Evolutionary conservation across 2,888 invertebrate species (phyloP).

Genomic region (Polymixis flavicincta): DNA sequence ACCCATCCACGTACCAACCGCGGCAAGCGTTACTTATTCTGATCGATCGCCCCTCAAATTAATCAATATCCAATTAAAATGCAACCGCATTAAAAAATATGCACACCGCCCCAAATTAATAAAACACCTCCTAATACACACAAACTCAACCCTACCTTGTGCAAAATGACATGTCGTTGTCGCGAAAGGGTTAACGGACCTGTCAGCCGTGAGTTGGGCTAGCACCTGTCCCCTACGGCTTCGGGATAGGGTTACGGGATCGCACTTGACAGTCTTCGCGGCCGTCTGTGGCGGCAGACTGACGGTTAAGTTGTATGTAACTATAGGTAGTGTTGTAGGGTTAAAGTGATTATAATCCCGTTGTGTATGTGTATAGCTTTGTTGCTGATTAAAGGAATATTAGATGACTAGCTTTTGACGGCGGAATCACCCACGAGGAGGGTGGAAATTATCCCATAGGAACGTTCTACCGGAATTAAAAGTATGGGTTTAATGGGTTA

Average conservation of each 20-base stretch:
- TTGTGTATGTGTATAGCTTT: not conserved
- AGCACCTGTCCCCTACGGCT: slow-evolving; percentile 67
- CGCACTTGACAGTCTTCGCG: slow-evolving; percentile 66
- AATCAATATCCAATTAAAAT: not conserved
- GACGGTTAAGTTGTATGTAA: slow-evolving; percentile 37
- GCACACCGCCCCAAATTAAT: slow-evolving; percentile 13
- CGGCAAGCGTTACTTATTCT: too few species aligned
- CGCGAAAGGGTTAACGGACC: slow-evolving; percentile 57
- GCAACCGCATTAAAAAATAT: not conserved
- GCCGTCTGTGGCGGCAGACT: slow-evolving; percentile 64
- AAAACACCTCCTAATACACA: slow-evolving; percentile 27
- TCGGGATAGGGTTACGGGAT: slow-evolving; percentile 66
- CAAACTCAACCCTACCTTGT: slow-evolving; percentile 45
- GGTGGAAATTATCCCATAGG: too few species aligned
- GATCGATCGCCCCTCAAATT: too few species aligned
- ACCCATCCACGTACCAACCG: too few species aligned
- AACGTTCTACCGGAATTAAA: too few species aligned
- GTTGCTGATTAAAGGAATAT: slow-evolving; percentile 6
- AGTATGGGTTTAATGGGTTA: too few species aligned
- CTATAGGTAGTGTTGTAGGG: slow-evolving; percentile 28
- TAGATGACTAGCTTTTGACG: too few species aligned
- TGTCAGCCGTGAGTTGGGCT: slow-evolving; percentile 57
- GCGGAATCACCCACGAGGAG: too few species aligned
- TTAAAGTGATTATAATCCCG: slow-evolving; percentile 24
- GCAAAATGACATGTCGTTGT: slow-evolving; percentile 51